A percentile compares a stretch with the other conserved stretches of the same genome.
Conservation (phyloP, 2,888 invertebrate species). For the Marasmarcha lunaedactyla region DNA sequence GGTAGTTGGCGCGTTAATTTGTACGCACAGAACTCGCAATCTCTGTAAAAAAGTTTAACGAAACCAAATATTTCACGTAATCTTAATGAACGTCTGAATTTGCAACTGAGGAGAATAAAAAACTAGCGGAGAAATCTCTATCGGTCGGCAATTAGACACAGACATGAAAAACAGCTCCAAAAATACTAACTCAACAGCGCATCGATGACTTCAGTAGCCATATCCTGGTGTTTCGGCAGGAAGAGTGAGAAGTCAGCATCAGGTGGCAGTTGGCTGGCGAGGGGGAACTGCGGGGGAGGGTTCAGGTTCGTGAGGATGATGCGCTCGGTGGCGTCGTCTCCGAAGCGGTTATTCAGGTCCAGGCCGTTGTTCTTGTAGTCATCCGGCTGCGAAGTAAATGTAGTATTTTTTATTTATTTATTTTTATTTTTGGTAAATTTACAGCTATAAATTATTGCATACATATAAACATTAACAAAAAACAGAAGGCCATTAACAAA, state of each 20-base stretch:
- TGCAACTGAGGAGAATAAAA: no score
- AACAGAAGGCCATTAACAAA: background rate
- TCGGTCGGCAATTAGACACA: no score
- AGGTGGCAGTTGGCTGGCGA: conserved; percentile 67
- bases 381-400: conserved; percentile 26
- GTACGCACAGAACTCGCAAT: no score
- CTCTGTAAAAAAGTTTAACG: no score
- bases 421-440: no score
- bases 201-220: conserved; percentile 78
- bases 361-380: conserved; percentile 68
- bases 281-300: conserved; percentile 66
- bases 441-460: no score
- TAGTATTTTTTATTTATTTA: background rate
- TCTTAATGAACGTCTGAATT: no score
- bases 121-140: no score
- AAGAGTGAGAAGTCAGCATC: conserved; percentile 81
- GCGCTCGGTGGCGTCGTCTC: conserved; percentile 57
- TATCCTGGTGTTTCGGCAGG: conserved; percentile 75
- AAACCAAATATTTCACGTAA: no score
- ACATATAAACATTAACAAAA: conserved; percentile 1
- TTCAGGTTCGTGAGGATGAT: conserved; percentile 66
- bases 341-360: conserved; percentile 73
- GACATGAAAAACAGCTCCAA: no score
- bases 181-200: conserved; percentile 72
- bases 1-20: no score